phyloP scores from a whole-genome alignment of 2,113 vertebrate genomes.

The Vulpes vulpes region DNA sequence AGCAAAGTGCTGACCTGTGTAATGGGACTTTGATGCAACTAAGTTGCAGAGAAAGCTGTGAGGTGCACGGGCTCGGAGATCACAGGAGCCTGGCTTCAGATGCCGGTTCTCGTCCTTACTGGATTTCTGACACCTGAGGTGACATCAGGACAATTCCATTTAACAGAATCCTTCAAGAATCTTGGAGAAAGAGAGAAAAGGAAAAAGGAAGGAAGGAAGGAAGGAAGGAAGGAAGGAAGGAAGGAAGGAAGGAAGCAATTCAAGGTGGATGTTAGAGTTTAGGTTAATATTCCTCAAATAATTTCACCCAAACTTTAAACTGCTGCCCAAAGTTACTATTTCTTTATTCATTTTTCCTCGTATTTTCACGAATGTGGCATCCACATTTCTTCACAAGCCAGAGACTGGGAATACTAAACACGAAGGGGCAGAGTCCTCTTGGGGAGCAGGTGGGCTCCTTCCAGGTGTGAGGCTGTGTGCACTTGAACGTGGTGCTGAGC shows the following conservation, averaged over 20 bases:
- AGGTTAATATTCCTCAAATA: not conserved
- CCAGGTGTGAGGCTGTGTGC: not conserved
- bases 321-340: not conserved
- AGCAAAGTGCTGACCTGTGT: not conserved
- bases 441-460: not conserved
- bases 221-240: too few relatives aligned
- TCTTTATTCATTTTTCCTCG: not conserved
- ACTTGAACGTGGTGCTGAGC: not conserved
- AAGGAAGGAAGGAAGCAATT: not conserved
- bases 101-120: not conserved
- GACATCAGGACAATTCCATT: not conserved
- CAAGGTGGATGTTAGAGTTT: not conserved
- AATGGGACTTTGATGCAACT: not conserved
- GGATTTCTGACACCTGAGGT: not conserved
- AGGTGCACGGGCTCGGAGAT: not conserved
- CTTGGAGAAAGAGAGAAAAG: not conserved
- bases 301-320: not conserved
- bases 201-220: too few relatives aligned
- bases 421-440: not conserved
- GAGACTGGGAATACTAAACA: not conserved
- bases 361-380: not conserved
- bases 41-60: not conserved
- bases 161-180: not conserved
- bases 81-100: not conserved
- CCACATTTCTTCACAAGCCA: not conserved